Percentiles rank a stretch among this genome's conserved stretches.
These are phyloP conservation scores for Sesia bembeciformis DNA, from an alignment of 2,888 invertebrate genomes.

Conservation along the genomic window DNA sequence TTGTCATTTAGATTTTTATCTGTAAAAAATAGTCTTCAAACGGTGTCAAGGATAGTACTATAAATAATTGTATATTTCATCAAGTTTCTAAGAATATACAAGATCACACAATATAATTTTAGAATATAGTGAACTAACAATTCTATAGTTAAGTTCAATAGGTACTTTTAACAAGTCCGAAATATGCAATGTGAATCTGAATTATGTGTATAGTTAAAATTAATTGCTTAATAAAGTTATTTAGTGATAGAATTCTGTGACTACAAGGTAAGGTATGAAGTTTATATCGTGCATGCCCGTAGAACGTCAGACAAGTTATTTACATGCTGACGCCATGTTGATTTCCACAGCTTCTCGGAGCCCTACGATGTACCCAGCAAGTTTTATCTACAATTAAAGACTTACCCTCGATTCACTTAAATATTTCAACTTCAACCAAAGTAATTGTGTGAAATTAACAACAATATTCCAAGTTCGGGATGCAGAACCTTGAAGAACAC, in stretches of 20 bases:
- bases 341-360: constrained; percentile 51
- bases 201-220: not conserved
- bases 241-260: too few relatives aligned
- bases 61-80: too few relatives aligned
- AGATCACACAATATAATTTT: too few relatives aligned
- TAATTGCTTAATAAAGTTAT: not conserved
- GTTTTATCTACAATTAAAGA: constrained; percentile 26
- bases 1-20: too few relatives aligned
- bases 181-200: not conserved
- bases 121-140: too few relatives aligned
- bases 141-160: too few relatives aligned
- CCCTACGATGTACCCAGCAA: constrained; percentile 37
- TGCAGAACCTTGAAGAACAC: constrained; percentile 80
- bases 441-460: constrained; percentile 73
- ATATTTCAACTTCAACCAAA: constrained; percentile 77
- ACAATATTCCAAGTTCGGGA: constrained; percentile 81
- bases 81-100: too few relatives aligned
- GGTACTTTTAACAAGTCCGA: too few relatives aligned
- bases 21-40: too few relatives aligned
- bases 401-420: constrained; percentile 69
- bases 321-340: constrained; percentile 73
- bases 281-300: too few relatives aligned
- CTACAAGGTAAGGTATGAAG: too few relatives aligned
- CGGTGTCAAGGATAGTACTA: too few relatives aligned
- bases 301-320: constrained; percentile 39